phyloP scores from a whole-genome alignment of 1,140 invertebrate genomes.

The Geopemphigus sp. region DNA sequence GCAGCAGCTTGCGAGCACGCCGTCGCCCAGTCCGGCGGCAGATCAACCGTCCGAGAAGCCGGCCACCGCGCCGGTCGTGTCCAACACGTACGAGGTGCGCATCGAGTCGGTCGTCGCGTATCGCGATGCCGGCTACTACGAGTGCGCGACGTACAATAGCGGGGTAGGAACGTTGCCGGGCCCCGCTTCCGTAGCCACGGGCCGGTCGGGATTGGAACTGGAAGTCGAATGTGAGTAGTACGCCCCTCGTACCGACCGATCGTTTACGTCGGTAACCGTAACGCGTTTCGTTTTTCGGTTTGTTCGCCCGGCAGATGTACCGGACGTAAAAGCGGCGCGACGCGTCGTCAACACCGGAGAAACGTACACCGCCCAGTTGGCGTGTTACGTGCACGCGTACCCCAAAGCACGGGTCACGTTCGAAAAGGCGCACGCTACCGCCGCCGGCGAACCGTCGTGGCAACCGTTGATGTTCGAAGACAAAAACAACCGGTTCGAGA shows the following conservation, averaged over 20 bases:
- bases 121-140: slow-evolving; percentile 26
- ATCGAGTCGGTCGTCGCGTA: neutral
- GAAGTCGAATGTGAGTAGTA: slow-evolving; percentile 31
- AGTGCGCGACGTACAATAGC: slow-evolving; percentile 14
- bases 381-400: neutral
- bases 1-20: neutral
- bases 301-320: neutral
- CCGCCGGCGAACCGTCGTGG: neutral
- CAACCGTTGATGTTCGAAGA: neutral
- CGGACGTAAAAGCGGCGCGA: neutral
- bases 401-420: slow-evolving; percentile 18
- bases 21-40: neutral
- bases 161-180: neutral
- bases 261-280: no score
- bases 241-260: neutral
- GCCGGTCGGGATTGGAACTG: neutral
- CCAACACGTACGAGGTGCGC: slow-evolving; percentile 19
- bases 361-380: neutral
- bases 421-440: neutral
- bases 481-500: neutral
- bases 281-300: no score
- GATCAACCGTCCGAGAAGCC: neutral
- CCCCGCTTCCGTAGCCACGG: neutral
- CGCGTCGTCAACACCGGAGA: slow-evolving; percentile 27
- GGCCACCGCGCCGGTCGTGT: neutral